Percentiles rank a stretch among this genome's conserved stretches.
Evolutionary conservation across 2,113 vertebrate species (phyloP).

Genomic region (Chrysochloris asiatica): DNA sequence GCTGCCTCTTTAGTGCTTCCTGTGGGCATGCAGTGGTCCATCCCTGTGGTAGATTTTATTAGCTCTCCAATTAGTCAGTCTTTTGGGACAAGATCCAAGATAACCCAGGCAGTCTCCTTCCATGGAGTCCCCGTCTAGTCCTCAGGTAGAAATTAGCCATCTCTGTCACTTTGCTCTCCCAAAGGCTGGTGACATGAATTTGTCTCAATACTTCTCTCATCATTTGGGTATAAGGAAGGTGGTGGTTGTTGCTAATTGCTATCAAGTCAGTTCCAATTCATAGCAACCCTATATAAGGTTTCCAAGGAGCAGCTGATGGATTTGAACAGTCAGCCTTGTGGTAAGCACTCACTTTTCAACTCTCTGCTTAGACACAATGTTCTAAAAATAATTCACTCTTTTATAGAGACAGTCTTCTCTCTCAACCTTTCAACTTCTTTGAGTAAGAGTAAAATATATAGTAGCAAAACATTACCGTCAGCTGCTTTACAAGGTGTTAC

Average conservation of each 20-base stretch:
- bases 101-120: background rate
- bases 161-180: background rate
- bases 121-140: background rate
- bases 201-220: too few species aligned
- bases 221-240: too few species aligned
- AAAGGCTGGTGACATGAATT: background rate
- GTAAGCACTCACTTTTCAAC: background rate
- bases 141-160: slow-evolving; percentile 24
- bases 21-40: background rate
- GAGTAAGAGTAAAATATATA: background rate
- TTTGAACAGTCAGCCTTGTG: too few species aligned
- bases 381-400: slow-evolving; percentile 26
- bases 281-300: too few species aligned
- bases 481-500: background rate
- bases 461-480: background rate
- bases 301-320: too few species aligned
- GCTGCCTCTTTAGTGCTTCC: background rate
- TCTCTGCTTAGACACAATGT: background rate
- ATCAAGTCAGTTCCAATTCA: too few species aligned
- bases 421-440: background rate
- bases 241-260: too few species aligned
- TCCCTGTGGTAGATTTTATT: background rate
- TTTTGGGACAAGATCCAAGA: slow-evolving; percentile 28
- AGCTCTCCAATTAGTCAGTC: background rate
- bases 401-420: background rate